Evolutionary conservation across 2,888 invertebrate species (phyloP), one percentile per base, ranked within the genome.

Genomic region (Leptothorax acervorum): DNA sequence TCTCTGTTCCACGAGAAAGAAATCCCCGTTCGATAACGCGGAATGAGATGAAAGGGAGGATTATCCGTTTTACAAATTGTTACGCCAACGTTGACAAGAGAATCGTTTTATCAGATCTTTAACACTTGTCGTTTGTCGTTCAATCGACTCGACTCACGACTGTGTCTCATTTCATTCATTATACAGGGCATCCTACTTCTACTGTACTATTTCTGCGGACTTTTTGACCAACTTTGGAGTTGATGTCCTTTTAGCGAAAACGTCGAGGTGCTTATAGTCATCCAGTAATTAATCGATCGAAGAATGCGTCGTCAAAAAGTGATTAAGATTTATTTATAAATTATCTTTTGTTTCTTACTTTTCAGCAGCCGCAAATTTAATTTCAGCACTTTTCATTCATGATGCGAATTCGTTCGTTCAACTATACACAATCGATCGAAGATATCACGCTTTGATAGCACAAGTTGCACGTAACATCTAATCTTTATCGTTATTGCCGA

Each of bases 61-160:
- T 78, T 68, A 78, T 66, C 68, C 31, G 28, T 31, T 71, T 23
- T 71, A 35, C 71, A 71, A 79, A 79, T 79, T 79, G 60, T 79
- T 79, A 45, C 45, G 23, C 39, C 53, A 39, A n/a, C 55, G n/a
- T 71, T 60, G 57, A 57, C 55, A 57, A 57, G 70, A 11, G 57
- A 23, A 71, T 18, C 48, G 35, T 39, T 57, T 79, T 71, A 18
- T 79, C 48, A 35, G 28, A 48, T 2, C 63, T 42, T 51, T 42
- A 63, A 9, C 42, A 35, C 51, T 63, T 62, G 15, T 75, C 51
- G 28, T 23, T 23, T 23, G 23, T 23, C 23, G 23, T 63, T 82
- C 42, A 31, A 51, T 75, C 45, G 48, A 71, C n/a, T 42, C 42
- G 53, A 78, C 12, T 28, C n/a, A 31, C 42, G 53, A 78, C 12